Percentiles rank a stretch among this genome's conserved stretches.
These are phyloP conservation scores for Etheostoma nigrum DNA, from an alignment of 2,797 vertebrate species.

Conservation along the genomic window DNA sequence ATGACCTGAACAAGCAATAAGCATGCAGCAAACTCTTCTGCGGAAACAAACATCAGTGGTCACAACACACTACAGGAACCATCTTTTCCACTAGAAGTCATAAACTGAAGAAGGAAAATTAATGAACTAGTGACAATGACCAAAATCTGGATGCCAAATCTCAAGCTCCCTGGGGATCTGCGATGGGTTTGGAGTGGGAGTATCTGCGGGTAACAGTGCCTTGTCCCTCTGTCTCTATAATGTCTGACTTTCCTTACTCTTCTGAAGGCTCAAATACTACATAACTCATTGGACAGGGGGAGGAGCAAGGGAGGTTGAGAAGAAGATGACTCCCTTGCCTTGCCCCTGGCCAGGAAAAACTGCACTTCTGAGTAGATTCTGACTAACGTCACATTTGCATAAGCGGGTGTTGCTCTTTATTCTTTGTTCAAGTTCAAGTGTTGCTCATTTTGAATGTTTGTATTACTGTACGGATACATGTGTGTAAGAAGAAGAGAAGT, in stretches of 20 bases:
- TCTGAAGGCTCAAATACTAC: conserved; percentile 91
- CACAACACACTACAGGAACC: conserved; percentile 29
- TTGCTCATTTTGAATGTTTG: conserved; percentile 19
- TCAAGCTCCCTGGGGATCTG: conserved; percentile 35
- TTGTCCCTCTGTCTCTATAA: conserved; percentile 86
- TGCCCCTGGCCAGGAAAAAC: conserved; percentile 74
- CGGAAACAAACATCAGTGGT: conserved; percentile 44
- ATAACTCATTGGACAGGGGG: conserved; percentile 80
- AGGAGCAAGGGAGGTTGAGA: conserved; percentile 87
- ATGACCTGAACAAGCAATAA: conserved; percentile 20
- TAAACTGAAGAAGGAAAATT: conserved; percentile 30
- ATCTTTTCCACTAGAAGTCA: conserved; percentile 45
- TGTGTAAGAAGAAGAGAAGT: not conserved
- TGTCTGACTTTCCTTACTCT: conserved; percentile 87
- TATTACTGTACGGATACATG: not conserved
- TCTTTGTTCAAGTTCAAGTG: conserved; percentile 46
- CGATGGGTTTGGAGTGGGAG: conserved; percentile 44
- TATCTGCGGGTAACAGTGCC: conserved; percentile 78
- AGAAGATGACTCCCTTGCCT: conserved; percentile 82
- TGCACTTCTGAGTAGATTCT: conserved; percentile 64
- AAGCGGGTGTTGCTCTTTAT: conserved; percentile 29
- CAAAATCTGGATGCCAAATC: conserved; percentile 40
- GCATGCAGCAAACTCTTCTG: conserved; percentile 13
- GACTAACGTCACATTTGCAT: conserved; percentile 66
- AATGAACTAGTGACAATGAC: conserved; percentile 5